Evolutionary conservation across 2,797 vertebrate species (phyloP).

Genomic region (Myotis daubentonii): DNA sequence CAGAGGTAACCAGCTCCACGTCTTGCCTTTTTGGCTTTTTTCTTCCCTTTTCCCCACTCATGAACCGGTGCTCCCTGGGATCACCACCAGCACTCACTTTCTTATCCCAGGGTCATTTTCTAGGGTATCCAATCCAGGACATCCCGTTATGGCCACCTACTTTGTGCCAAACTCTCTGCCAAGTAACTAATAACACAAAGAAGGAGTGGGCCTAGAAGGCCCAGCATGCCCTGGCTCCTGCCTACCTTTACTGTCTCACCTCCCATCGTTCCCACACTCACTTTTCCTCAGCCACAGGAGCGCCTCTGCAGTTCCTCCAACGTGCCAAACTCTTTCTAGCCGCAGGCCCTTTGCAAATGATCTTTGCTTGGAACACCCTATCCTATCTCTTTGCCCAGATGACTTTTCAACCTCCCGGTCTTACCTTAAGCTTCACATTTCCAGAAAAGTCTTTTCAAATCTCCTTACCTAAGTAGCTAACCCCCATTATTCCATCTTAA

Average conservation of each 20-base stretch:
- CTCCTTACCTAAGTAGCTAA: background rate
- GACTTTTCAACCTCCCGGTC: background rate
- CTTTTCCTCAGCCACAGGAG: background rate
- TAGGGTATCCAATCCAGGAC: background rate
- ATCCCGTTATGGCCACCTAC: background rate
- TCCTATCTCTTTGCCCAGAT: background rate
- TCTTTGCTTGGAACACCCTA: background rate
- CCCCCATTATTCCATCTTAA: background rate
- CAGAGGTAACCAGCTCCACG: background rate
- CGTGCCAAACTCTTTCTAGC: background rate
- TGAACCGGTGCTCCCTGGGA: too few relatives aligned
- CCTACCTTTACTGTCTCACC: background rate
- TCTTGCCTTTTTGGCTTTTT: background rate
- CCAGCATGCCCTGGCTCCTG: background rate
- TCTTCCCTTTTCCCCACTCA: background rate
- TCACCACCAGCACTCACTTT: background rate
- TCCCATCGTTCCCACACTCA: background rate
- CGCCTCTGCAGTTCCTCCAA: background rate
- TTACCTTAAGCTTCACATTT: conserved; percentile 7
- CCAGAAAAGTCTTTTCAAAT: conserved; percentile 28
- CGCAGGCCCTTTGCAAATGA: background rate
- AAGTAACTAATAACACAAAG: background rate
- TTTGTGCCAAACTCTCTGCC: background rate
- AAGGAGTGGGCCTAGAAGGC: background rate
- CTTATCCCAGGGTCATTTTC: background rate